Base-by-base conservation (phyloP, 2,888 invertebrate genomes). In the Apoderus coryli region DNA sequence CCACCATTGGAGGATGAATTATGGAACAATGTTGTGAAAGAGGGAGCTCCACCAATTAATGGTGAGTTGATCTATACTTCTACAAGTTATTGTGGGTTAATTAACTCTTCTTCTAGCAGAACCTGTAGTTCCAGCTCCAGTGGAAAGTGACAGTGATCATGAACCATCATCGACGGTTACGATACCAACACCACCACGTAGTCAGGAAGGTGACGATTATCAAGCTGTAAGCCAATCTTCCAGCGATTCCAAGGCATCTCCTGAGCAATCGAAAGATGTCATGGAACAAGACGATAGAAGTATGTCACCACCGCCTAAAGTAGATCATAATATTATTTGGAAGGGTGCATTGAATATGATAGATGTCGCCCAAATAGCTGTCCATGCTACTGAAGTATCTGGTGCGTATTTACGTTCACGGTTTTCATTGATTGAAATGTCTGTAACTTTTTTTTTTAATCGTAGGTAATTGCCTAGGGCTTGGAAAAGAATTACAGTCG, bases 271-370 rank as follows among this genome's bases (percentile, higher is more conserved):
- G n/a, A n/a, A n/a, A n/a, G n/a, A n/a, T n/a, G 24, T 14, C 10
- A 14, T 22, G 13, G 36, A 35, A 13, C 36, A 36, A 4, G 43
- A 41, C 12, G 44, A 45, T 14, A 33, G 42, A 10, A 44, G 45
- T 13, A 39, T 31, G 9, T 46, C 51, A 1, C 50, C 52, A 4
- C 48, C 47, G n/a, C 42, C 40, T 14, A 40, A 35, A 32, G 46
- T 49, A 16, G 47, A 48, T 27, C 46, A 50, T 3, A 37, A 43
- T 13, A 50, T 52, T 37, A 44, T 59, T 15, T 88, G 86, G 86
- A 76, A 75, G 35, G 92, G 92, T 2, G 76, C 73, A 40, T 75
- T 92, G 4, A 79, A 76, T 47, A 90, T 90, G 86, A 76, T 81
- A 4, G 92, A 92, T 49, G 84, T 90, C 1, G 81, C 88, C 0